Evolutionary conservation across 2,888 invertebrate species (phyloP).

Genomic region (Eupithecia tripunctaria): DNA sequence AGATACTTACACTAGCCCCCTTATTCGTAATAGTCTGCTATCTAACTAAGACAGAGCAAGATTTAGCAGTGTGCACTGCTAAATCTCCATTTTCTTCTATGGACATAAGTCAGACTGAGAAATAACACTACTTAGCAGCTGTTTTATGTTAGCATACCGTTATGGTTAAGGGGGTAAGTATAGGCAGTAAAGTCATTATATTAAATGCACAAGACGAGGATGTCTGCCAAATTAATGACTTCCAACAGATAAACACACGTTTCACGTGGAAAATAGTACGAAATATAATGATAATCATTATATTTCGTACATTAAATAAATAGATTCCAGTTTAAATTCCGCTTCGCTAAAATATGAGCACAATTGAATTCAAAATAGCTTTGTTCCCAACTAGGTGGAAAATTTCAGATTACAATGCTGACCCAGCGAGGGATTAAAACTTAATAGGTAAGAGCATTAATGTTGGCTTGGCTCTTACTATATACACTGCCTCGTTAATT

Average conservation of each 20-base stretch:
- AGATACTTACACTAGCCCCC: no score
- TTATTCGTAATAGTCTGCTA: no score
- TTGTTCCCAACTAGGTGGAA: conserved; percentile 19
- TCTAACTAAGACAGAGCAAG: no score
- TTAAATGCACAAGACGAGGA: not conserved
- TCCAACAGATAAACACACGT: not conserved
- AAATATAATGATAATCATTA: not conserved
- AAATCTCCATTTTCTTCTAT: no score
- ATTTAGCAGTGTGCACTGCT: no score
- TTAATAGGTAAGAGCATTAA: conserved; percentile 35
- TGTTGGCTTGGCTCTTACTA: not conserved
- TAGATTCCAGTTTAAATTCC: not conserved
- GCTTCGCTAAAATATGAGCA: not conserved
- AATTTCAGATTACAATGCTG: conserved; percentile 36
- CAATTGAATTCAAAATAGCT: conserved; percentile 14
- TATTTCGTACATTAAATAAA: not conserved
- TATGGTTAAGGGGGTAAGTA: no score
- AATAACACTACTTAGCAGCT: no score
- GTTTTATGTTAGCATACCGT: no score
- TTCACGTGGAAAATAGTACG: not conserved
- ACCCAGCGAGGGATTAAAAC: conserved; percentile 29
- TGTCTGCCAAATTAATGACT: not conserved
- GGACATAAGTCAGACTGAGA: no score
- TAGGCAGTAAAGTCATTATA: no score
- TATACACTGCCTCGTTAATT: no score